phyloP scores from a whole-genome alignment of 2,888 invertebrate genomes.

The Macaria liturata region DNA sequence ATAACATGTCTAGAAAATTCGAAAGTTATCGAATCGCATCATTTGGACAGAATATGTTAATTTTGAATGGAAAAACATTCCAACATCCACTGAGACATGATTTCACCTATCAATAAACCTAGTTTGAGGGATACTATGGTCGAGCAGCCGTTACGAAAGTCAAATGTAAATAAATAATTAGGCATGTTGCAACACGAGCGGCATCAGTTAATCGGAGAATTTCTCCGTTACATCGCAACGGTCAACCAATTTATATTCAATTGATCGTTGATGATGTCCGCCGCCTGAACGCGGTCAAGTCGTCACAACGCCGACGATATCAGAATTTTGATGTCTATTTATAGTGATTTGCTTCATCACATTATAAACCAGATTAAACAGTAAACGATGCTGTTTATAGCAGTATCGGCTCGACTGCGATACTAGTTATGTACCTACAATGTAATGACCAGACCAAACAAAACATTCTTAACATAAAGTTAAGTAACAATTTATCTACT shows the following conservation, averaged over 20 bases:
- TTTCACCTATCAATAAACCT: too few species aligned
- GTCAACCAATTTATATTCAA: constrained; percentile 66
- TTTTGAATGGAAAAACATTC: too few species aligned
- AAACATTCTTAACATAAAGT: too few species aligned
- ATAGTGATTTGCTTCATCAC: constrained; percentile 29
- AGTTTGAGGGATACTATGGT: too few species aligned
- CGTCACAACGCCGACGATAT: constrained; percentile 18
- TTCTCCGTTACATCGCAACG: constrained; percentile 38
- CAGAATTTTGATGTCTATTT: constrained; percentile 15
- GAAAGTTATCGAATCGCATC: too few species aligned
- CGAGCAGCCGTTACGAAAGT: neutral
- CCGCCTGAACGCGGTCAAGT: constrained; percentile 38
- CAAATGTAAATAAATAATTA: neutral
- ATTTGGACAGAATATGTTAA: too few species aligned
- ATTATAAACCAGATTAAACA: constrained; percentile 29
- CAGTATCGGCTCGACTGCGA: too few species aligned
- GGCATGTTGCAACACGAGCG: constrained; percentile 5
- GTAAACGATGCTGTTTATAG: neutral
- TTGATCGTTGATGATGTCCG: constrained; percentile 60
- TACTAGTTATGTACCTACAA: too few species aligned
- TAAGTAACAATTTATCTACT: too few species aligned
- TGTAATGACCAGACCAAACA: too few species aligned
- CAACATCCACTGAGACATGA: too few species aligned
- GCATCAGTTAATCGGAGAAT: constrained; percentile 24
- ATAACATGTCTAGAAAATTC: constrained; percentile 3